Conservation (phyloP, 2,888 invertebrate genomes). For the Parapristionchus giblindavisi region DNA sequence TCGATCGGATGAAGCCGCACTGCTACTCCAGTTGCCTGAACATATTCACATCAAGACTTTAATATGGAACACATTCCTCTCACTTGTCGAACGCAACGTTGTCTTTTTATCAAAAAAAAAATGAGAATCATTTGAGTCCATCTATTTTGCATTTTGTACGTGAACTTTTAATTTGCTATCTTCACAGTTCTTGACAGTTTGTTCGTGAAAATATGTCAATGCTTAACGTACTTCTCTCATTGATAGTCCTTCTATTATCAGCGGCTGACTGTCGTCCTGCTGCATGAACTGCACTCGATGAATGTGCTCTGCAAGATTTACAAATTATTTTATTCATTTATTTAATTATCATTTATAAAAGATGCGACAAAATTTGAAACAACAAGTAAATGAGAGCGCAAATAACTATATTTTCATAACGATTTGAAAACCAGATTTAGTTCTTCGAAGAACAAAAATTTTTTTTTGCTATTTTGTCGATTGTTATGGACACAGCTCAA, state of each 20-base stretch:
- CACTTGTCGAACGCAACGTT: background rate
- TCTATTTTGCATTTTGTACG: too few relatives aligned
- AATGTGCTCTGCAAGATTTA: conserved; percentile 23
- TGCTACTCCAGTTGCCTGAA: conserved; percentile 20
- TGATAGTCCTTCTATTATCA: too few relatives aligned
- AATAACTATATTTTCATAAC: too few relatives aligned
- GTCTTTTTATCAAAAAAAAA: background rate
- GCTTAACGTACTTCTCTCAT: too few relatives aligned
- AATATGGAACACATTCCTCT: background rate
- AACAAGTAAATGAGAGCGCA: too few relatives aligned
- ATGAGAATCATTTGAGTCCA: background rate
- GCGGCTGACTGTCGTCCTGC: too few relatives aligned
- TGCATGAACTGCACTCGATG: conserved; percentile 9
- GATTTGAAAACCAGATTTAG: too few relatives aligned
- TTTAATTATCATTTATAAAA: background rate
- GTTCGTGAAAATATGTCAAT: too few relatives aligned
- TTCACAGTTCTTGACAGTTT: too few relatives aligned
- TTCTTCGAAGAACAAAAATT: background rate
- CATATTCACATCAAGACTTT: background rate
- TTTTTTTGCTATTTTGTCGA: background rate
- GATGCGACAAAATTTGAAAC: too few relatives aligned
- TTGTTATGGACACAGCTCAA: background rate
- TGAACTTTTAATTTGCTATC: too few relatives aligned
- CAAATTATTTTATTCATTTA: too few relatives aligned
- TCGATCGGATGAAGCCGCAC: conserved; percentile 12